phyloP scores from a whole-genome alignment of 2,888 invertebrate genomes.

The Sepioteuthis lessoniana region DNA sequence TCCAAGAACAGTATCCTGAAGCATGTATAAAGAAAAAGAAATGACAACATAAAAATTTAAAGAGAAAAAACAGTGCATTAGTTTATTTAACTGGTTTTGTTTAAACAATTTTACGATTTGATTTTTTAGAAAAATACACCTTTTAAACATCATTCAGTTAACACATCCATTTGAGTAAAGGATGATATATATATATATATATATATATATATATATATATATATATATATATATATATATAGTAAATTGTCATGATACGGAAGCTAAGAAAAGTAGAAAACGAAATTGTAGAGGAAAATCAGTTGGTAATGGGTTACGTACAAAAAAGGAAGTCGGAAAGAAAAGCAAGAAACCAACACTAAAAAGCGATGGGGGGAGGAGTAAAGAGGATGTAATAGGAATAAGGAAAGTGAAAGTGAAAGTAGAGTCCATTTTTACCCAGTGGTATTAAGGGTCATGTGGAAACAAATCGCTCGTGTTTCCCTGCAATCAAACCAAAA shows the following conservation, averaged over 20 bases:
- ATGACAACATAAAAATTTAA: no score
- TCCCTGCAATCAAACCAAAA: not conserved
- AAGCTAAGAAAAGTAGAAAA: not conserved
- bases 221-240: not conserved
- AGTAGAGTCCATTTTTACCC: slow-evolving; percentile 9
- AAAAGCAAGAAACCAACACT: not conserved
- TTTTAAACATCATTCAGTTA: no score
- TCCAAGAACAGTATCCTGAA: no score
- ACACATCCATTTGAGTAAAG: no score
- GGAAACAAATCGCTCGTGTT: not conserved
- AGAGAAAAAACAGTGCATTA: no score
- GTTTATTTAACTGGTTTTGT: no score
- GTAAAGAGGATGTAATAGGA: not conserved
- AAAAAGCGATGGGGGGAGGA: not conserved
- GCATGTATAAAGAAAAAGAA: no score
- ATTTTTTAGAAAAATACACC: no score
- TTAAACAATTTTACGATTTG: no score
- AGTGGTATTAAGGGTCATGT: slow-evolving; percentile 21
- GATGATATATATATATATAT: not conserved
- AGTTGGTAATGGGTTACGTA: slow-evolving; percentile 1
- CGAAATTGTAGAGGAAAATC: slow-evolving; percentile 33
- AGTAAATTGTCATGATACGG: not conserved
- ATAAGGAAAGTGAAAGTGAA: not conserved
- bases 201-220: not conserved
- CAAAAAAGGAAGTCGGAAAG: not conserved